Conservation (phyloP, 2,888 invertebrate species). For the Poecilobothrus nobilitatus region DNA sequence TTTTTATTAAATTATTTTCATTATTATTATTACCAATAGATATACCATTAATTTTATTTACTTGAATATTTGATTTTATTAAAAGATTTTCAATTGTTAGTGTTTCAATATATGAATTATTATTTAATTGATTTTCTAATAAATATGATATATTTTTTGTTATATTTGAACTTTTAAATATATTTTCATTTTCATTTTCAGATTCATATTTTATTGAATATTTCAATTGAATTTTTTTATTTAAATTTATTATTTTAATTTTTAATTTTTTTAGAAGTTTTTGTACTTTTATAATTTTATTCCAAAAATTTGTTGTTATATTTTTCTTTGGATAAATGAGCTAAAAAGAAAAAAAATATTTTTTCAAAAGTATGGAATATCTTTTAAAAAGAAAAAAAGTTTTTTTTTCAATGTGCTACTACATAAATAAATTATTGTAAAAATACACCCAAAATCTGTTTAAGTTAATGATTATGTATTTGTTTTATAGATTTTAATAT, state of each 20-base stretch:
- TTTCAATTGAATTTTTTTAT: constrained; percentile 20
- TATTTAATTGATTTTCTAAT: no score
- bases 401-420: no score
- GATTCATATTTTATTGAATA: constrained; percentile 28
- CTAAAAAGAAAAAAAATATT: constrained; percentile 19
- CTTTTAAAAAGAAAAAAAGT: no score
- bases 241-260: constrained; percentile 20
- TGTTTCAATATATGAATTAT: neutral
- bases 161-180: neutral
- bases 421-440: no score
- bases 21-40: constrained; percentile 11
- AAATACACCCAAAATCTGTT: no score
- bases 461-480: neutral
- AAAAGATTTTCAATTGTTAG: constrained; percentile 22
- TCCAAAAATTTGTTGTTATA: constrained; percentile 34
- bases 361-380: no score
- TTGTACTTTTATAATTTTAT: constrained; percentile 31
- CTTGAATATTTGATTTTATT: constrained; percentile 28
- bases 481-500: constrained; percentile 9
- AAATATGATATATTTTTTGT: neutral
- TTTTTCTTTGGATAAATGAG: constrained; percentile 28
- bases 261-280: constrained; percentile 34
- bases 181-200: constrained; percentile 23
- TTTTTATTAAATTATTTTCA: constrained; percentile 24
- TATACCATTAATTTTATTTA: constrained; percentile 31